A percentile compares a stretch with the other conserved stretches of the same genome.
These are phyloP conservation scores for Malacoraja senta DNA, from an alignment of 2,797 vertebrate genomes.

Conservation along the genomic window DNA sequence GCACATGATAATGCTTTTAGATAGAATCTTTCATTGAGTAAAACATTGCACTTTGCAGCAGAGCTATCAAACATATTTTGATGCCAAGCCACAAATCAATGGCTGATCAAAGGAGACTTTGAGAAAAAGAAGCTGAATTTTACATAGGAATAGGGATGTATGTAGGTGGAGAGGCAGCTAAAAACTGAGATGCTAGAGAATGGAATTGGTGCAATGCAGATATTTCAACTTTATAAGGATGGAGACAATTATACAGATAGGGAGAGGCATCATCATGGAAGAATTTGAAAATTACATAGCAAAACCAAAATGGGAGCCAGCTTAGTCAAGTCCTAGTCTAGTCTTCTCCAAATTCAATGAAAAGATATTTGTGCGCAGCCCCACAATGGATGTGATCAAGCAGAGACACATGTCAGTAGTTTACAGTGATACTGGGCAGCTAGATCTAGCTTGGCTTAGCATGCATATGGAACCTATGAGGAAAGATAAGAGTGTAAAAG, in stretches of 20 bases:
- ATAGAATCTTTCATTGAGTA: background rate
- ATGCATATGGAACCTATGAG: background rate
- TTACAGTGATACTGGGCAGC: background rate
- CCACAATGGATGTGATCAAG: background rate
- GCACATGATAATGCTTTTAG: background rate
- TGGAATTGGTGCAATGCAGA: background rate
- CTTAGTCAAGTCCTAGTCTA: background rate
- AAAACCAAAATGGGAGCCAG: background rate
- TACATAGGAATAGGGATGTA: too few species aligned
- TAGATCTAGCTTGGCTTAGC: background rate
- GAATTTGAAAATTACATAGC: background rate
- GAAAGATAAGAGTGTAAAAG: too few species aligned
- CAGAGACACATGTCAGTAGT: background rate
- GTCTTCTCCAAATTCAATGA: background rate
- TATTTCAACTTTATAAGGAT: background rate
- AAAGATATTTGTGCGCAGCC: background rate
- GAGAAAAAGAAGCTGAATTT: background rate
- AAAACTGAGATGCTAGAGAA: background rate
- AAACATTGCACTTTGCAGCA: background rate
- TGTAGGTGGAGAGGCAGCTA: too few species aligned
- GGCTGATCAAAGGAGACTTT: background rate
- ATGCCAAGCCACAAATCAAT: background rate
- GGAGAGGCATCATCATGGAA: background rate
- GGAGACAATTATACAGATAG: background rate
- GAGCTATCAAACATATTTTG: background rate